Conservation (phyloP, 1,140 invertebrate genomes). For the Euura lappo region DNA sequence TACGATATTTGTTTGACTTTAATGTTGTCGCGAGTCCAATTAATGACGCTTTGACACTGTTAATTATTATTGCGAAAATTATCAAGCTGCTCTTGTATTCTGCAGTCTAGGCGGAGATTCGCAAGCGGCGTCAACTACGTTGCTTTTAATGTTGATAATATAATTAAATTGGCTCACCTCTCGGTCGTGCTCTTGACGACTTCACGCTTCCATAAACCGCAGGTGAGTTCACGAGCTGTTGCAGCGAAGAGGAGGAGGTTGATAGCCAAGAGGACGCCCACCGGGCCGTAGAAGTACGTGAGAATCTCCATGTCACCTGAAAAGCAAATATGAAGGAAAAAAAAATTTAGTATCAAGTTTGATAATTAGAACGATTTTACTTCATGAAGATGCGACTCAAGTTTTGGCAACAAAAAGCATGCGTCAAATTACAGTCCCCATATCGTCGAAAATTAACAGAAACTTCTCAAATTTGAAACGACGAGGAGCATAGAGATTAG, state of each 20-base stretch:
- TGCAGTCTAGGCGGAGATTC: background rate
- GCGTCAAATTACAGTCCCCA: too few species aligned
- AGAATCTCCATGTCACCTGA: constrained; percentile 77
- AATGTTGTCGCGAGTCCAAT: too few species aligned
- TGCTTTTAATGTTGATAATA: background rate
- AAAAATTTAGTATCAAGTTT: background rate
- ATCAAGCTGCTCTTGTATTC: background rate
- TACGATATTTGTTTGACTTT: too few species aligned
- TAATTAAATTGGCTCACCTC: constrained; percentile 61
- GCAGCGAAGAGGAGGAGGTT: constrained; percentile 81
- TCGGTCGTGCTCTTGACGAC: constrained; percentile 86
- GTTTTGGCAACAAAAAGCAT: too few species aligned
- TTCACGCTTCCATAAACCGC: constrained; percentile 85
- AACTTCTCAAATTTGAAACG: too few species aligned
- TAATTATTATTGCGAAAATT: too few species aligned
- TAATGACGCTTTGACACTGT: too few species aligned
- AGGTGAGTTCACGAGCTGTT: constrained; percentile 83
- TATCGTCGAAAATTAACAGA: too few species aligned
- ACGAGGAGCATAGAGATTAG: too few species aligned
- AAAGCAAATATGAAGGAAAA: constrained; percentile 27
- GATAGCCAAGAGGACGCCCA: constrained; percentile 75
- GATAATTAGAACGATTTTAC: too few species aligned
- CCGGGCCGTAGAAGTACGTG: constrained; percentile 82
- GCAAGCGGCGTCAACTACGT: too few species aligned
- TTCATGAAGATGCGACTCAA: too few species aligned